phyloP scores from a whole-genome alignment of 2,113 vertebrate genomes.

The Callorhinus ursinus region DNA sequence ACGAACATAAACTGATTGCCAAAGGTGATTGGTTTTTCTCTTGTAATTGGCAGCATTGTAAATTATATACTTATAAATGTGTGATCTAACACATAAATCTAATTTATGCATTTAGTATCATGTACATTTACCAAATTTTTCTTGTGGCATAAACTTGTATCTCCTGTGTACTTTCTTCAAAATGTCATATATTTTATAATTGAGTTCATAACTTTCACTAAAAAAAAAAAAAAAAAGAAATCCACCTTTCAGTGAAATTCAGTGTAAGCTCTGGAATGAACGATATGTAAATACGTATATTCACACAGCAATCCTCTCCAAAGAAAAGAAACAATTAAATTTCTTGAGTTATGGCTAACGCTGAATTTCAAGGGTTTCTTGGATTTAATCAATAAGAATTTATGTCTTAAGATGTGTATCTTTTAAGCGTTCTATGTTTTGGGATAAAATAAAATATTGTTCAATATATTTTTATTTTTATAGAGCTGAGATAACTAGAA shows the following conservation, averaged over 20 bases:
- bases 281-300: neutral
- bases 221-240: neutral
- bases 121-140: neutral
- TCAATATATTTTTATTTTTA: conserved; percentile 23
- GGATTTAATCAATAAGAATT: neutral
- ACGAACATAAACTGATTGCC: neutral
- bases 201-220: neutral
- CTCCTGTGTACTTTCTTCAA: neutral
- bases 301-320: neutral
- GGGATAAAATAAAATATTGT: neutral
- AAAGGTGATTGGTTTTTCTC: neutral
- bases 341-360: neutral
- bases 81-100: neutral
- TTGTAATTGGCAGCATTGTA: neutral
- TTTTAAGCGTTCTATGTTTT: neutral
- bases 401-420: neutral
- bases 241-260: neutral
- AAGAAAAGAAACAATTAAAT: neutral
- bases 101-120: neutral
- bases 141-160: neutral
- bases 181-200: neutral
- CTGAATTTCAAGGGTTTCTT: neutral
- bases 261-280: neutral
- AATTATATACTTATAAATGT: neutral
- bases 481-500: neutral